Base-by-base conservation (phyloP, 2,888 invertebrate genomes). In the Asteroscopus sphinx region DNA sequence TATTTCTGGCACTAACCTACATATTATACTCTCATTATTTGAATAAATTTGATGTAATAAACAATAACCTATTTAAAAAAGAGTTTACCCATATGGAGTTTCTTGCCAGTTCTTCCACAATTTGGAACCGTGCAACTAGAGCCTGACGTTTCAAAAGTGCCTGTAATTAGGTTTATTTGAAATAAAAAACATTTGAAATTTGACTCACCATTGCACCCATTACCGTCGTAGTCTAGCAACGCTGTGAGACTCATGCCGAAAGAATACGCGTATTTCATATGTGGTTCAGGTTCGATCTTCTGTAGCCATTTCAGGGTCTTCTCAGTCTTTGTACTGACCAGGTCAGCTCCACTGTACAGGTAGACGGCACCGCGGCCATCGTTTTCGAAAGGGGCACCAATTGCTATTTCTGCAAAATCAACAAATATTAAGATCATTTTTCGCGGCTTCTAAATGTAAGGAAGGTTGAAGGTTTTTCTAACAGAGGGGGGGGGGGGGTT, bases 301-400 rank as follows among this genome's bases (percentile, higher is more conserved):
- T 67, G 67, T 32, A 67, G 26, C 0, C 0, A 32, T 7, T 16
- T 49, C n/a, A 69, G 9, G 1, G 32, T 6, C 5, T 21, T 25
- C 1, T 26, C 64, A 6, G 25, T 13, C 25, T 21, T 7, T 0
- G 40, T 7, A 16, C 46, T 46, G 16, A 17, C 12, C 5, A 67
- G 21, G 0, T 49, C 46, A 0, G 65, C 57, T 0, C 67, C 67
- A 25, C 70, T 70, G 32, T 67, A 67, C 0, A 67, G 0, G n/a
- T 67, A 67, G 1, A 67, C 67, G n/a, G 28, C 45, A 1, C 67
- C 67, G 6, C 11, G 25, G 0, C 46, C 65, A 0, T 30, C 2
- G 2, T 61, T 54, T 12, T 67, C 67, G 15, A 64, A 69, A 3
- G 67, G 67, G 5, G 67, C 69, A 15, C 65, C 45, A 11, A 67